phyloP scores from a whole-genome alignment of 1,140 invertebrate genomes.

The Drosophila arawakana region DNA sequence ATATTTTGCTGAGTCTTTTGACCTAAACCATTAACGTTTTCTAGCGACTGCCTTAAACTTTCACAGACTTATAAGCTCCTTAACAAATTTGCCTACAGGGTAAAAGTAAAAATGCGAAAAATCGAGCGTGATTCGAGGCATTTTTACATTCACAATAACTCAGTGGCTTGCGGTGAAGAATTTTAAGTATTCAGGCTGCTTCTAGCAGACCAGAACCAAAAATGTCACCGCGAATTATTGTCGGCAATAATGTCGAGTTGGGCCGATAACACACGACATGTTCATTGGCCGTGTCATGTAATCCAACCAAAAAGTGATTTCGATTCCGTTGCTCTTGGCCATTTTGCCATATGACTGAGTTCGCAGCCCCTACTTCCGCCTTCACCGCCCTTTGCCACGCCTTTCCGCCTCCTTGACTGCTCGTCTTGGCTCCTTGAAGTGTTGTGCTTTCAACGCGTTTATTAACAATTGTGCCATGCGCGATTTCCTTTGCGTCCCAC shows the following conservation, averaged over 20 bases:
- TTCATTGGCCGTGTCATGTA: conserved; percentile 70
- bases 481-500: conserved; percentile 43
- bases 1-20: too few relatives aligned
- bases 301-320: conserved; percentile 74
- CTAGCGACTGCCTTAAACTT: too few relatives aligned
- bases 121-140: conserved; percentile 7
- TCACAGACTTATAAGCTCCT: too few relatives aligned
- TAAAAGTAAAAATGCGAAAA: neutral
- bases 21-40: too few relatives aligned
- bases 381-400: too few relatives aligned
- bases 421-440: neutral
- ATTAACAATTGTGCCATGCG: conserved; percentile 66
- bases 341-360: conserved; percentile 64
- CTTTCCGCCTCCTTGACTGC: neutral
- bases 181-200: conserved; percentile 12
- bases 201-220: conserved; percentile 37
- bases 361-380: neutral
- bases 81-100: too few relatives aligned
- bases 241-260: conserved; percentile 35
- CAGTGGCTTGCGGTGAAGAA: neutral
- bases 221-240: conserved; percentile 66
- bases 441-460: conserved; percentile 34
- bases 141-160: conserved; percentile 18
- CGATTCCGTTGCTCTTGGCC: conserved; percentile 66
- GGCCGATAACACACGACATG: conserved; percentile 65